Conservation (phyloP, 2,113 vertebrate species). For the Elgaria multicarinata region DNA sequence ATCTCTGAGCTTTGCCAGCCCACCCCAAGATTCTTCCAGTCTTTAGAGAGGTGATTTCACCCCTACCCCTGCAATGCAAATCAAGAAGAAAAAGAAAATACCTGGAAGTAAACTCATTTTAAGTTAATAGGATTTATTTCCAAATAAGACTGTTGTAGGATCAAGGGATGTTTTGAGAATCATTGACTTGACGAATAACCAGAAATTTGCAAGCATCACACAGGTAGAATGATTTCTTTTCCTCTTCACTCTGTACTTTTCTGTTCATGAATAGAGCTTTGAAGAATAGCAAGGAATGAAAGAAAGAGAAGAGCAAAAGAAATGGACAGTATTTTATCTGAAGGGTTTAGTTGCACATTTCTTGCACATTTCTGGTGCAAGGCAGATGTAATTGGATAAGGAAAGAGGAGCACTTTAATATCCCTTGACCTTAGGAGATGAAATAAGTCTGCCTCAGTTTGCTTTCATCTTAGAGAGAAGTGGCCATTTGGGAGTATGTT, state of each 20-base stretch:
- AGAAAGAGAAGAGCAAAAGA: background rate
- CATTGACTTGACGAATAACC: background rate
- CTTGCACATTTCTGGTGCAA: background rate
- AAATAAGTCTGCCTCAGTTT: background rate
- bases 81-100: background rate
- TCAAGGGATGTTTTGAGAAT: background rate
- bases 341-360: background rate
- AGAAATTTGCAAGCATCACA: background rate
- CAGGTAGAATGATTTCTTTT: background rate
- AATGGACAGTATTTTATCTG: background rate
- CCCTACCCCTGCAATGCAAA: too few relatives aligned
- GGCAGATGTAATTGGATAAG: background rate
- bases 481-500: background rate
- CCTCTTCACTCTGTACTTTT: background rate
- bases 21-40: too few relatives aligned
- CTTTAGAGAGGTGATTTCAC: too few relatives aligned
- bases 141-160: background rate
- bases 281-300: background rate
- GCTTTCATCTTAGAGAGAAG: accelerated
- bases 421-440: background rate
- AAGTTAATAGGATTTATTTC: background rate
- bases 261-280: background rate
- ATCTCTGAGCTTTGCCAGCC: too few relatives aligned
- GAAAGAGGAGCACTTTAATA: background rate
- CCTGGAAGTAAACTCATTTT: background rate